Evolutionary conservation across 2,888 invertebrate species (phyloP), one percentile per base, ranked within the genome.

Genomic region (Caenorhabditis doughertyi): DNA sequence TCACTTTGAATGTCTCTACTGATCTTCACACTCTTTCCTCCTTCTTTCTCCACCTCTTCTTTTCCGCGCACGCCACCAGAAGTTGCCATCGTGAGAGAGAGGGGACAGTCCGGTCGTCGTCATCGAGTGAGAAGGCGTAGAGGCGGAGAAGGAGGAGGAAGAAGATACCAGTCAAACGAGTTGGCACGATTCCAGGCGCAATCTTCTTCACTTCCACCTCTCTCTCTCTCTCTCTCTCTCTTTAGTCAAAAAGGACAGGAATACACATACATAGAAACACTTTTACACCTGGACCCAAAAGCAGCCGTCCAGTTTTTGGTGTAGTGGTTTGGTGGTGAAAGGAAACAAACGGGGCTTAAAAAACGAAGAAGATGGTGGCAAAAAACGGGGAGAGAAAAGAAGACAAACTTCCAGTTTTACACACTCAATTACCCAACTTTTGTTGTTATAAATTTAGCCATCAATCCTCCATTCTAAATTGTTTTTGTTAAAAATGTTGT

Each of bases 121-220:
- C 60, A 53, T 39, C 76, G 51, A 62, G 32, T 64, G 73, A 65
- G 64, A 65, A 55, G 73, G 49, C 64, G 42, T 56, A 32, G 71
- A 29, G 32, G 9, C 5, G 32, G 9, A 32, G 32, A 9, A 32
- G 70, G 27, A 29, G 18, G 44, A 13, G 49, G 51, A 23, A 16
- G 68, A 13, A 70, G 72, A 72, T 79, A 79, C 79, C 72, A 79
- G 79, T 79, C 79, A 79, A 79, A 79, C 79, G 79, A 79, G 79
- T 79, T 79, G 79, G 79, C 79, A 79, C 79, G 79, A 79, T 79
- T 79, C 79, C 79, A 79, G 77, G 76, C 76, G 76, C 67, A 76
- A 70, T 79, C 68, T 77, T 68, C 68, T 77, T 35, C 65, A 49
- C 58, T 53, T 68, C 67, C 67, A 35, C 39, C 62, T 62, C 62